Evolutionary conservation across 1,140 invertebrate genomes (phyloP), one percentile per base, ranked within the genome.

Genomic region (Drosophila ohnishii): DNA sequence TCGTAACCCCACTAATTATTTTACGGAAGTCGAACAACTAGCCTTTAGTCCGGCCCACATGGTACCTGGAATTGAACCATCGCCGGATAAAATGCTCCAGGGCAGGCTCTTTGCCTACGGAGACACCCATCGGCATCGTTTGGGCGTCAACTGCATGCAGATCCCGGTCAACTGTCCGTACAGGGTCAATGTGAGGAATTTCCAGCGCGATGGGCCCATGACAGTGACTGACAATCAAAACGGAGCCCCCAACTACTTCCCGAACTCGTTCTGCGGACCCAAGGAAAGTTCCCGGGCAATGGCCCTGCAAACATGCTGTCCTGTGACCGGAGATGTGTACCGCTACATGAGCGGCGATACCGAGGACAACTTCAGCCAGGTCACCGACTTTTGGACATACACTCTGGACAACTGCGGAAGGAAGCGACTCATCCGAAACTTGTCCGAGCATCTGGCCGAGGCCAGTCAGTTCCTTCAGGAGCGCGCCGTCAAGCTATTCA

Each of bases 291-390:
- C 85, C 2, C 56, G 85, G 0, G 78, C 84, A 0, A 28, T 86
- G 19, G 74, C 67, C 1, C 61, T 89, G 37, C 80, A 80, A 9
- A 89, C 85, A 0, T 89, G 85, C 28, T 89, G 85, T 34, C 88
- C 91, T 8, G 64, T 94, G 9, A 90, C 78, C 14, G 95, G 95
- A 0, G 94, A 95, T 60, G 93, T 94, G 22, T 93, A 95, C 73
- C 93, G 97, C 40, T 96, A 95, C 90, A 96, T 98, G 76, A 95
- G 94, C 48, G 94, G 94, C 7, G 95, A 97, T 87, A 93, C 92
- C 1, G 97, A 98, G 72, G 97, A 99, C 85, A 98, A 99, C 91
- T 99, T 95, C 92, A 94, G 94, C 2, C 98, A 99, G 93, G 94
- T 95, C 0, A 94, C 93, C 5, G 78, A 92, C 5, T 98, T 99